Percentiles rank a stretch among this genome's conserved stretches.
These are phyloP conservation scores for Lasaia peninsularis DNA, from an alignment of 1,140 invertebrate genomes.

Conservation along the genomic window DNA sequence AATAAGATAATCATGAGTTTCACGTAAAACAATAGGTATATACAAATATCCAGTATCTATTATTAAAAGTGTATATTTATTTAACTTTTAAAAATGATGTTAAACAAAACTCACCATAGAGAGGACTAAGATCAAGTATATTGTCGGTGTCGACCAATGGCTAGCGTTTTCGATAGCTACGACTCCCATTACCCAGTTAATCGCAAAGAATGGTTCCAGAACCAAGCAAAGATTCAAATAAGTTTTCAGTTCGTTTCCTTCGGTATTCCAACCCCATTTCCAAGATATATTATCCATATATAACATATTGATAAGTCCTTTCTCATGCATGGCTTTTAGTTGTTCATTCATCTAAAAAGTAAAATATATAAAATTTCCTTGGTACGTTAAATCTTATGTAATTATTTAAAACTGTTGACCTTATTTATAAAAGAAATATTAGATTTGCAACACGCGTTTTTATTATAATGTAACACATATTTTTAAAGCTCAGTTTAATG, in stretches of 20 bases:
- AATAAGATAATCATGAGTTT: too few species aligned
- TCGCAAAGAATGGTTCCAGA: slow-evolving; percentile 79
- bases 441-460: too few species aligned
- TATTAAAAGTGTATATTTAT: too few species aligned
- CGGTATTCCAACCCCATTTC: slow-evolving; percentile 67
- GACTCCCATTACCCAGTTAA: slow-evolving; percentile 84
- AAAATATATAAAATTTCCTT: too few species aligned
- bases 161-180: slow-evolving; percentile 83
- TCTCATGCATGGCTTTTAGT: slow-evolving; percentile 41
- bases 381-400: too few species aligned
- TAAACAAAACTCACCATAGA: slow-evolving; percentile 70
- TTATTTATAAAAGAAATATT: too few species aligned
- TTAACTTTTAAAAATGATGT: too few species aligned
- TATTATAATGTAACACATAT: too few species aligned
- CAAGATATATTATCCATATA: slow-evolving; percentile 66
- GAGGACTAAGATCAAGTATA: slow-evolving; percentile 76
- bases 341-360: slow-evolving; percentile 31
- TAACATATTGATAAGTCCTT: slow-evolving; percentile 48
- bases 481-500: too few species aligned
- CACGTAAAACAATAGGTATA: too few species aligned
- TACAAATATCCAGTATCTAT: too few species aligned
- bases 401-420: background rate
- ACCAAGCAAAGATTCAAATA: slow-evolving; percentile 78
- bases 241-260: slow-evolving; percentile 66
- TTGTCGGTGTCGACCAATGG: slow-evolving; percentile 80